These are phyloP conservation scores for Lontra canadensis DNA, from an alignment of 2,113 vertebrate genomes.

Conservation along the genomic window DNA sequence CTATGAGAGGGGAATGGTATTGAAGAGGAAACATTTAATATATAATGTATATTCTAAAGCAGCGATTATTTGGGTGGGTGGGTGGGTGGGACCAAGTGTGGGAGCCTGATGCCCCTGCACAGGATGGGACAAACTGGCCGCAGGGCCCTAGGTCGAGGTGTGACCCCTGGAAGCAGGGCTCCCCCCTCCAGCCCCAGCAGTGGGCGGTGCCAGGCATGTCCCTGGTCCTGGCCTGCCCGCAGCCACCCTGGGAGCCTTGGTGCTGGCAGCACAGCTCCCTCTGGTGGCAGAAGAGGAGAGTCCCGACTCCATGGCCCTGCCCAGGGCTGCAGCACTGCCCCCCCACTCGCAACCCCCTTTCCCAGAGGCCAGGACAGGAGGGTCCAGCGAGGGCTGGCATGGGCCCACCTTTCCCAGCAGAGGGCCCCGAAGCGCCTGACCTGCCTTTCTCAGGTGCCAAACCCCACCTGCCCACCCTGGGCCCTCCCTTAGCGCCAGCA, in stretches of 20 bases:
- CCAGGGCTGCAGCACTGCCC: not conserved
- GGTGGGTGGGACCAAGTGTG: constrained; percentile 38
- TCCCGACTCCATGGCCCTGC: not conserved
- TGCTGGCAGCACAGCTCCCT: constrained; percentile 44
- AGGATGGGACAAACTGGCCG: not conserved
- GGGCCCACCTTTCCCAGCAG: not conserved
- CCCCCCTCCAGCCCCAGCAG: not conserved
- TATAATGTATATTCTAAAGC: constrained; percentile 75
- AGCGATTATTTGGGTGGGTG: constrained; percentile 42
- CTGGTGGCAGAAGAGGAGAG: constrained; percentile 53
- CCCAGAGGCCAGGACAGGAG: too few relatives aligned
- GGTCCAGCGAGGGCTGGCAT: not conserved
- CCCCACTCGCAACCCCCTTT: too few relatives aligned
- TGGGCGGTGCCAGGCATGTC: not conserved
- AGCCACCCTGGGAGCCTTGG: not conserved
- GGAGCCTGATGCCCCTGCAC: not conserved
- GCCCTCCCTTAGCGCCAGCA: constrained; percentile 34
- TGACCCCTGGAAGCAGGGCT: not conserved
- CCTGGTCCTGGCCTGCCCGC: not conserved
- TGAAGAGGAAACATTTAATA: constrained; percentile 78
- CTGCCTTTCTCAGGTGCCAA: constrained; percentile 38
- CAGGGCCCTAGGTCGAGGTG: not conserved
- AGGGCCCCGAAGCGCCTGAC: not conserved
- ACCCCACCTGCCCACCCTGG: not conserved
- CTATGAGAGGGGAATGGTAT: constrained; percentile 64